These are phyloP conservation scores for Geotrupes spiniger DNA, from an alignment of 2,888 invertebrate species.

Conservation along the genomic window DNA sequence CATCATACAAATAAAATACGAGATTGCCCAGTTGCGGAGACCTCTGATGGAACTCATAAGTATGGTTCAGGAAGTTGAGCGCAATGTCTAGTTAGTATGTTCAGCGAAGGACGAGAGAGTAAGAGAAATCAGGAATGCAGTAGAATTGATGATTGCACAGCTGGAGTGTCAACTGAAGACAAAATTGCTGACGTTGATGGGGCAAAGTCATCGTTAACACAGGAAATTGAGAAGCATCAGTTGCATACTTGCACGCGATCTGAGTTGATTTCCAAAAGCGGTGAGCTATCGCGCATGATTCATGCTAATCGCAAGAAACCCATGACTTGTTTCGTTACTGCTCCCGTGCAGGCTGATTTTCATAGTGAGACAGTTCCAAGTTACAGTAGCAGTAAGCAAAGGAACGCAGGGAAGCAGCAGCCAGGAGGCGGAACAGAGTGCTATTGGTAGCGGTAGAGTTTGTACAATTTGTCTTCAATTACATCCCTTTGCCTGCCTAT, in stretches of 20 bases:
- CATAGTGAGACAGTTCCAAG: slow-evolving; percentile 91
- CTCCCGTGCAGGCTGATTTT: slow-evolving; percentile 88
- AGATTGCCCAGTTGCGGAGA: slow-evolving; percentile 75
- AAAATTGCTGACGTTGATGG: slow-evolving; percentile 83
- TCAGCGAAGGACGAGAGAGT: slow-evolving; percentile 91
- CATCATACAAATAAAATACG: slow-evolving; percentile 80
- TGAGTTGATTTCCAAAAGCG: slow-evolving; percentile 78
- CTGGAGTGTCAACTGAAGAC: slow-evolving; percentile 86
- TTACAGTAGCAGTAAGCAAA: slow-evolving; percentile 85
- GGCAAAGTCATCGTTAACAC: slow-evolving; percentile 80
- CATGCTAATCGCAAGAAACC: slow-evolving; percentile 83
- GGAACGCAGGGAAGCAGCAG: slow-evolving; percentile 61
- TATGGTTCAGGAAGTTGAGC: slow-evolving; percentile 84
- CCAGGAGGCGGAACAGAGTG: slow-evolving; percentile 27
- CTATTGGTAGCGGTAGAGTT: slow-evolving; percentile 37
- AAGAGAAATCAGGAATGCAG: slow-evolving; percentile 87
- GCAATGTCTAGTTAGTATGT: neutral
- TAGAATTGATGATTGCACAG: slow-evolving; percentile 89
- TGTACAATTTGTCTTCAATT: slow-evolving; percentile 34
- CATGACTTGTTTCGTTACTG: slow-evolving; percentile 83
- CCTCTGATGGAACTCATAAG: slow-evolving; percentile 82
- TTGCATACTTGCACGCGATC: slow-evolving; percentile 75
- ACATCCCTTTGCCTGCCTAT: slow-evolving; percentile 26
- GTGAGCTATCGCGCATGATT: slow-evolving; percentile 79
- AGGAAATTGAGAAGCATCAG: slow-evolving; percentile 82